Conservation (phyloP, 2,888 invertebrate genomes). For the Torymus tubicola region DNA sequence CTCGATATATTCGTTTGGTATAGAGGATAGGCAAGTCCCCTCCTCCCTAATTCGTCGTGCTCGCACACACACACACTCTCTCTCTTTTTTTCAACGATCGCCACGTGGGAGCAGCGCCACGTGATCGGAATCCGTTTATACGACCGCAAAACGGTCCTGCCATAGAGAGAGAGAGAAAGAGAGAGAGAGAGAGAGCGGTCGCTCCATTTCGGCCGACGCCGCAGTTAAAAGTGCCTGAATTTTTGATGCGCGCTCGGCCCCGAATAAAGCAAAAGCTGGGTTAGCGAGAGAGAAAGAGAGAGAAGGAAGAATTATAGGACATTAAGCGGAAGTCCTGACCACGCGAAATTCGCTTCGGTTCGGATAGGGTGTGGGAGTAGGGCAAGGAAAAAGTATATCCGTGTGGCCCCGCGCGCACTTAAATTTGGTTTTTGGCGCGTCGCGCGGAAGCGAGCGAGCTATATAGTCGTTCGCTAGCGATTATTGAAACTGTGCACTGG, state of each 20-base stretch:
- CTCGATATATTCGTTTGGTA: neutral
- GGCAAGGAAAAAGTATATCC: too few relatives aligned
- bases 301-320: constrained; percentile 31
- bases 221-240: constrained; percentile 59
- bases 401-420: too few relatives aligned
- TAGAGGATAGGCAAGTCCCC: neutral
- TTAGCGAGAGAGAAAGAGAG: too few relatives aligned
- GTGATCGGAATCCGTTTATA: constrained; percentile 48
- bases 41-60: neutral
- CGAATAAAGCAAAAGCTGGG: neutral
- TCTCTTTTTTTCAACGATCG: neutral
- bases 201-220: constrained; percentile 34
- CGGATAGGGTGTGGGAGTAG: neutral
- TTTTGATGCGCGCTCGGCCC: constrained; percentile 52
- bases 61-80: neutral
- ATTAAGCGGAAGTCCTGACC: constrained; percentile 45
- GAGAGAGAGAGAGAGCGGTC: neutral
- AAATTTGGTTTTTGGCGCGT: too few relatives aligned
- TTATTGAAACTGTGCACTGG: neutral
- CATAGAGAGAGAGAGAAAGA: neutral
- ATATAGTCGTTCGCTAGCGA: neutral
- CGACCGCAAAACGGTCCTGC: constrained; percentile 16
- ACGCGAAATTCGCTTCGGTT: constrained; percentile 19
- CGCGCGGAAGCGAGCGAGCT: too few relatives aligned
- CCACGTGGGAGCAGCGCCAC: constrained; percentile 25